Percentiles rank a stretch among this genome's conserved stretches.
Evolutionary conservation across 2,888 invertebrate genomes (phyloP).

Genomic region (Tachina fera): DNA sequence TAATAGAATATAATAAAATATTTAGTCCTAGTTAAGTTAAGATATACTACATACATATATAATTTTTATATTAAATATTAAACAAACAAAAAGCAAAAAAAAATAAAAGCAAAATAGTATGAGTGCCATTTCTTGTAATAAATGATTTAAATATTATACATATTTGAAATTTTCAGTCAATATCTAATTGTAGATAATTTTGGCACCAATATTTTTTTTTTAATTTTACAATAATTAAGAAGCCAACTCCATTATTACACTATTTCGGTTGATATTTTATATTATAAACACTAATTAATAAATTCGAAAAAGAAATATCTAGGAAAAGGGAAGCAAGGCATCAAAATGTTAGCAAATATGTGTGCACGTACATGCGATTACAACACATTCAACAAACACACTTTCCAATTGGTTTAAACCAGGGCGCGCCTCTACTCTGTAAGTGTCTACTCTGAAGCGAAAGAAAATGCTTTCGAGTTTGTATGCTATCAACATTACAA

Average conservation of each 20-base stretch:
- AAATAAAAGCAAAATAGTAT: background rate
- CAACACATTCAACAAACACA: too few relatives aligned
- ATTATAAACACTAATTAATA: background rate
- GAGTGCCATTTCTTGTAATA: conserved; percentile 65
- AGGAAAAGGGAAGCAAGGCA: background rate
- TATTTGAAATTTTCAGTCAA: conserved; percentile 29
- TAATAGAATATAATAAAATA: conserved; percentile 34
- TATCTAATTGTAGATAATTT: conserved; percentile 41
- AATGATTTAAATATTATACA: conserved; percentile 18
- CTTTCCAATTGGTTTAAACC: too few relatives aligned
- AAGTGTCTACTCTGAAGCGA: too few relatives aligned
- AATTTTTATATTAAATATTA: conserved; percentile 8
- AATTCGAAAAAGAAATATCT: background rate
- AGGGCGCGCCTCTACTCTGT: too few relatives aligned
- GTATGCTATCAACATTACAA: too few relatives aligned
- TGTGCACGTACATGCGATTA: background rate
- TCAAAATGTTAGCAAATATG: background rate
- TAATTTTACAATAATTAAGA: conserved; percentile 2
- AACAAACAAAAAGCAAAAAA: background rate
- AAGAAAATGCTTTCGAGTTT: too few relatives aligned
- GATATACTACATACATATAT: background rate
- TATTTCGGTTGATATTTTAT: conserved; percentile 21
- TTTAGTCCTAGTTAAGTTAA: conserved; percentile 22
- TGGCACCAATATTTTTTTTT: conserved; percentile 49
- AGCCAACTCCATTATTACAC: background rate